Percentiles rank a stretch among this genome's conserved stretches.
Evolutionary conservation across 2,888 invertebrate genomes (phyloP).

Genomic region (Digitonthophagus gazella): DNA sequence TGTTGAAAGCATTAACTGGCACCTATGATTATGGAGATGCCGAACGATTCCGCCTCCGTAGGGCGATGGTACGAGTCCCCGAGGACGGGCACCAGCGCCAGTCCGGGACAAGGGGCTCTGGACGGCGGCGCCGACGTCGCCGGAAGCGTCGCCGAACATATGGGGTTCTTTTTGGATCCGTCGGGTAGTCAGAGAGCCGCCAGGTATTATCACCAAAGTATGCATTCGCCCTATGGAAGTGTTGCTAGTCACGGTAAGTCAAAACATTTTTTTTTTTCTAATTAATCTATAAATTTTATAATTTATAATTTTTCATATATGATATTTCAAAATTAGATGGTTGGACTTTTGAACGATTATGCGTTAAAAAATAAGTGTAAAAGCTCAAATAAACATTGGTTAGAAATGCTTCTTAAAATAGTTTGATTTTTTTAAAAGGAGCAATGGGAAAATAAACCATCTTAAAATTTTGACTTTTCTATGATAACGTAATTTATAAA

Average conservation of each 20-base stretch:
- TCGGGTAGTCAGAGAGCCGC: slow-evolving; percentile 50
- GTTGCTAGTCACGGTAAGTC: slow-evolving; percentile 51
- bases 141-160: slow-evolving; percentile 52
- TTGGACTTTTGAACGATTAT: too few species aligned
- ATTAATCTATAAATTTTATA: background rate
- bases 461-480: too few species aligned
- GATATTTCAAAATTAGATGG: too few species aligned
- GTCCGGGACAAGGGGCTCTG: slow-evolving; percentile 46
- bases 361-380: too few species aligned
- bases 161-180: slow-evolving; percentile 53
- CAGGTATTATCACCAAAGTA: slow-evolving; percentile 53
- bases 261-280: background rate
- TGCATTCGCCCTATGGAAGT: slow-evolving; percentile 53
- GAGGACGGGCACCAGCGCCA: slow-evolving; percentile 48
- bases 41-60: slow-evolving; percentile 50
- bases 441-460: too few species aligned
- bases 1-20: slow-evolving; percentile 32
- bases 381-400: too few species aligned
- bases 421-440: too few species aligned
- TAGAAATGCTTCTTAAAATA: too few species aligned
- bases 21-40: slow-evolving; percentile 54
- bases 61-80: slow-evolving; percentile 54
- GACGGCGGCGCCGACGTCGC: slow-evolving; percentile 47
- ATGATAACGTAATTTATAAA: too few species aligned
- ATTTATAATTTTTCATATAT: too few species aligned